Evolutionary conservation across 1,140 invertebrate genomes (phyloP).

Genomic region (Megathymus violae): DNA sequence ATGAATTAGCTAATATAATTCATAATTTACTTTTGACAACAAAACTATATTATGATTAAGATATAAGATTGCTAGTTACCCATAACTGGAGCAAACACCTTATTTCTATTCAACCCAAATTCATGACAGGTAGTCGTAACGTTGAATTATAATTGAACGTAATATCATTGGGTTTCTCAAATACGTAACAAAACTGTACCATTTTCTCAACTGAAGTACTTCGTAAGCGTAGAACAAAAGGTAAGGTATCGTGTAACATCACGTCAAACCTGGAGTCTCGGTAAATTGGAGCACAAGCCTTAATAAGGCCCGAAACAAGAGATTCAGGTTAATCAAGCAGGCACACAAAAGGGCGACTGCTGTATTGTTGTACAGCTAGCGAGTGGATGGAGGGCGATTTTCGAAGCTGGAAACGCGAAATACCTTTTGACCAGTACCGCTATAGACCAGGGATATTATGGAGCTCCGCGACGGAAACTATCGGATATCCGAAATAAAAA

Average conservation of each 20-base stretch:
- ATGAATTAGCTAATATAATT: too few relatives aligned
- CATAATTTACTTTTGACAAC: too few relatives aligned
- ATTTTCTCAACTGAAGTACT: neutral
- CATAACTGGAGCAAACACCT: too few relatives aligned
- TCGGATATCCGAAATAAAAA: too few relatives aligned
- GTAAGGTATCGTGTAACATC: neutral
- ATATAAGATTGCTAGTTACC: too few relatives aligned
- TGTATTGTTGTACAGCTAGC: slow-evolving; percentile 1
- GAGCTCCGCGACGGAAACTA: too few relatives aligned
- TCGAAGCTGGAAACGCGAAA: too few relatives aligned
- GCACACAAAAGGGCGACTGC: slow-evolving; percentile 7
- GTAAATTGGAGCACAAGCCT: slow-evolving; percentile 40
- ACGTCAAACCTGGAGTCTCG: slow-evolving; percentile 20
- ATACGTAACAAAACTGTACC: neutral
- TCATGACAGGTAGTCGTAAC: neutral
- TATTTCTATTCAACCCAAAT: neutral
- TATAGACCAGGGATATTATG: too few relatives aligned
- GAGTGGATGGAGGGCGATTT: neutral
- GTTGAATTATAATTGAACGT: neutral
- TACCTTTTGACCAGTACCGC: too few relatives aligned
- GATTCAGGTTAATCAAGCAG: slow-evolving; percentile 35
- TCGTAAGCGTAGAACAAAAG: neutral
- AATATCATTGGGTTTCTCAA: neutral
- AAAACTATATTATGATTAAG: too few relatives aligned
- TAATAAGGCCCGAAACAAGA: slow-evolving; percentile 23